Base-by-base conservation (phyloP, 1,140 invertebrate genomes). In the Zophobas morio region DNA sequence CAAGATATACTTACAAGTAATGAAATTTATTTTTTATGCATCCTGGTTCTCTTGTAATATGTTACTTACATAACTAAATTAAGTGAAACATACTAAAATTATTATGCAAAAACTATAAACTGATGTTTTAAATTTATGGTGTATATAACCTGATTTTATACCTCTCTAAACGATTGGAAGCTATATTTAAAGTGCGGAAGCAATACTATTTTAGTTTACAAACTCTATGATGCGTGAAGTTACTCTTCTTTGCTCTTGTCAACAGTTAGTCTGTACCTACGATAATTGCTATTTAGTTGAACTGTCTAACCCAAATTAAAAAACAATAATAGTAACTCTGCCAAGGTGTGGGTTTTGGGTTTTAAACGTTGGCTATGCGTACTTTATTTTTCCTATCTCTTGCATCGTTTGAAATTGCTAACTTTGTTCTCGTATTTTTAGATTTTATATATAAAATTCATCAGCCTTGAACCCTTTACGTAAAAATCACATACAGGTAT, bases 161-260 rank as follows among this genome's bases (percentile, higher is more conserved):
- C 20, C 37, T 32, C 60, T 40, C 42, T 42, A 66, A 66, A 66
- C 32, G 1, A 1, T 20, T 3, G 60, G n/a, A 8, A 63, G 37
- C 39, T 66, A 66, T 66, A 47, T 66, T 66, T 66, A 42, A 66
- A 66, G 39, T 66, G 20, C 37, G 60, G 60, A 66, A 66, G 60
- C 39, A 66, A 66, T 42, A 46, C 42, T 66, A 42, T 66, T 66
- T 66, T 42, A 40, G 60, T 40, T 20, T 20, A 36, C 36, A 51
- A 5, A 51, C 49, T 2, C 42, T 66, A 40, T 42, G 60, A 42
- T 42, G 60, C 39, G 37, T 40, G 39, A 66, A 1, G 8, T 47
- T n/a, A 66, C 40, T 66, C 42, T 66, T 40, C 39, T 2, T 37
- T 36, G 37, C 1, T 66, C n/a, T 51, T 46, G 60, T 66, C 56